Conservation (phyloP, 2,797 vertebrate genomes). For the Danio jaintianensis region DNA sequence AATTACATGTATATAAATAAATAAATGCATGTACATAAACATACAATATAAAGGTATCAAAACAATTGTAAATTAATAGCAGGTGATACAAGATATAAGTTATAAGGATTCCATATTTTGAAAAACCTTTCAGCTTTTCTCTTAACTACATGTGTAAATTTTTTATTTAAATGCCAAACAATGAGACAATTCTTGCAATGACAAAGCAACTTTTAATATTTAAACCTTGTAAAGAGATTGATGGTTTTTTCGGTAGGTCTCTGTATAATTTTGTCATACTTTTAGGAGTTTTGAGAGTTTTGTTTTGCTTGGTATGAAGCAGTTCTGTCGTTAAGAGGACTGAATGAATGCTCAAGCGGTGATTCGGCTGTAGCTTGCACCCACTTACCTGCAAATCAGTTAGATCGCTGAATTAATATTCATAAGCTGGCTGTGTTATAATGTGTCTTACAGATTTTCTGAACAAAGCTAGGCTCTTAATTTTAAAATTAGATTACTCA, state of each 20-base stretch:
- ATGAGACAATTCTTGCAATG: too few relatives aligned
- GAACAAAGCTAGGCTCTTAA: not conserved
- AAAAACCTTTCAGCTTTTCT: too few relatives aligned
- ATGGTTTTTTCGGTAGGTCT: not conserved
- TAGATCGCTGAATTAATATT: conserved; percentile 21
- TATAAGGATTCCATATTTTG: too few relatives aligned
- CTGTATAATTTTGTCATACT: not conserved
- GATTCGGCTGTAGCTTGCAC: not conserved
- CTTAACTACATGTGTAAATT: too few relatives aligned
- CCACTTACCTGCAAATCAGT: conserved; percentile 1
- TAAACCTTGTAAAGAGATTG: not conserved
- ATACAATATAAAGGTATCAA: too few relatives aligned
- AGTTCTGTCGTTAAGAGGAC: not conserved
- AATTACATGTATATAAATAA: too few relatives aligned
- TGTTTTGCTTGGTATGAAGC: not conserved
- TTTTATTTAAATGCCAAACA: too few relatives aligned
- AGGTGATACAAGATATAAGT: too few relatives aligned
- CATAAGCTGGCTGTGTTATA: not conserved
- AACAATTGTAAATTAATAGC: too few relatives aligned
- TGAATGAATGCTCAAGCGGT: not conserved
- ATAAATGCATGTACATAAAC: too few relatives aligned
- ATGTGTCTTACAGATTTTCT: not conserved
- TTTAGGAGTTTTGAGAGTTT: not conserved
- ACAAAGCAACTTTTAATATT: not conserved
- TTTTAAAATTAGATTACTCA: not conserved